These are phyloP conservation scores for Candoia aspera DNA, from an alignment of 2,113 vertebrate species.

Conservation along the genomic window DNA sequence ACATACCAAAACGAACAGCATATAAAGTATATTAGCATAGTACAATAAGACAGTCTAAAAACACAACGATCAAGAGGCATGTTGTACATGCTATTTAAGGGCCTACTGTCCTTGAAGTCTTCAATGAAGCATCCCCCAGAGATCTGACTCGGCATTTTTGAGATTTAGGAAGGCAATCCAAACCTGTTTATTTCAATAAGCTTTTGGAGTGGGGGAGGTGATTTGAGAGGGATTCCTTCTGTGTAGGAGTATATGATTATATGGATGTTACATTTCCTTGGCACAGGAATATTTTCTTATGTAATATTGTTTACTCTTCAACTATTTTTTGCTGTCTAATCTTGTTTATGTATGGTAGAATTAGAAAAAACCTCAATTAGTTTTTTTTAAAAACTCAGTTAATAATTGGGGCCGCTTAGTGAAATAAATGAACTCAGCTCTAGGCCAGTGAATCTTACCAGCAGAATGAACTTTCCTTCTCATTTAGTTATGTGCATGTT, in stretches of 20 bases:
- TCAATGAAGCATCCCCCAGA: too few species aligned
- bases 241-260: too few species aligned
- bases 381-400: neutral
- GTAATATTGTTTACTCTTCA: neutral
- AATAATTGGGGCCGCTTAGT: neutral
- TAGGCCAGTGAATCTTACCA: conserved; percentile 59
- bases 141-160: too few species aligned
- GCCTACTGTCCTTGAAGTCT: conserved; percentile 35
- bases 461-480: conserved; percentile 58
- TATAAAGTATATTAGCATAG: conserved; percentile 17
- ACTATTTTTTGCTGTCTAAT: neutral
- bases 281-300: neutral
- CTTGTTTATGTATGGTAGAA: neutral
- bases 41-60: conserved; percentile 45
- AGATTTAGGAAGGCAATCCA: too few species aligned
- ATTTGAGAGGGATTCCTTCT: too few species aligned
- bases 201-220: too few species aligned
- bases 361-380: neutral
- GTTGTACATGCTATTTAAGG: too few species aligned
- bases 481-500: conserved; percentile 34
- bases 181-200: too few species aligned
- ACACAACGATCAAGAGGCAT: conserved; percentile 47
- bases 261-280: neutral
- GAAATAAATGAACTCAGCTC: conserved; percentile 49
- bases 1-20: conserved; percentile 8